Percentiles rank a stretch among this genome's conserved stretches.
phyloP scores from a whole-genome alignment of 2,888 invertebrate genomes.

The Homarus gammarus region DNA sequence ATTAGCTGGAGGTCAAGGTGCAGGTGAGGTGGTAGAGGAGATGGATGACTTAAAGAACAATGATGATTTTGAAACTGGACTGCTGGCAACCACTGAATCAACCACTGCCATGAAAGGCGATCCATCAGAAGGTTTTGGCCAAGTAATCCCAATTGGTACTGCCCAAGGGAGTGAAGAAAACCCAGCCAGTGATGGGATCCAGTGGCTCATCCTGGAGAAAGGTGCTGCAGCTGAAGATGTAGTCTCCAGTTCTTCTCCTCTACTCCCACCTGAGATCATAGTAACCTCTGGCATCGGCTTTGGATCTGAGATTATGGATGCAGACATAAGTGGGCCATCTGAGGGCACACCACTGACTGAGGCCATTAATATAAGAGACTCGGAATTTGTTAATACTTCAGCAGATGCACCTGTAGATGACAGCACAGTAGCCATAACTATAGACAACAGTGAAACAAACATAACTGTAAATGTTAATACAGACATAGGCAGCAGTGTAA shows the following conservation, averaged over 20 bases:
- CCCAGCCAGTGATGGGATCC: slow-evolving; percentile 1
- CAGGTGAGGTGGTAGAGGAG: background rate
- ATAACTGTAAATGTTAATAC: background rate
- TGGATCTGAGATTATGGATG: background rate
- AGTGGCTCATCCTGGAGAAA: slow-evolving; percentile 37
- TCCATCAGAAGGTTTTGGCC: background rate
- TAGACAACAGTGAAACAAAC: background rate
- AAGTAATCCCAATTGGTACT: background rate
- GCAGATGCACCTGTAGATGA: background rate
- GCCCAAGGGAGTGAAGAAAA: background rate
- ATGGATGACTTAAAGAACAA: background rate
- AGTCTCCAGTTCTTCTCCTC: slow-evolving; percentile 4
- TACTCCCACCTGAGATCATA: slow-evolving; percentile 17
- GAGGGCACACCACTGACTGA: background rate
- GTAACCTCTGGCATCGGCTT: slow-evolving; percentile 56
- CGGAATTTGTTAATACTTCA: background rate
- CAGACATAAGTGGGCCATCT: background rate
- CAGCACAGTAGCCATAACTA: background rate
- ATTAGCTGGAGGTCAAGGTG: background rate
- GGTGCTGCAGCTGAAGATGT: background rate
- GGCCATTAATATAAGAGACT: no score
- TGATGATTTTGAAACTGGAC: background rate
- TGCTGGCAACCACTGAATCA: background rate
- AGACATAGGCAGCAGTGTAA: background rate
- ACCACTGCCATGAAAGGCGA: background rate